These are phyloP conservation scores for Nasonia oneida DNA, from an alignment of 2,888 invertebrate genomes.

Conservation along the genomic window DNA sequence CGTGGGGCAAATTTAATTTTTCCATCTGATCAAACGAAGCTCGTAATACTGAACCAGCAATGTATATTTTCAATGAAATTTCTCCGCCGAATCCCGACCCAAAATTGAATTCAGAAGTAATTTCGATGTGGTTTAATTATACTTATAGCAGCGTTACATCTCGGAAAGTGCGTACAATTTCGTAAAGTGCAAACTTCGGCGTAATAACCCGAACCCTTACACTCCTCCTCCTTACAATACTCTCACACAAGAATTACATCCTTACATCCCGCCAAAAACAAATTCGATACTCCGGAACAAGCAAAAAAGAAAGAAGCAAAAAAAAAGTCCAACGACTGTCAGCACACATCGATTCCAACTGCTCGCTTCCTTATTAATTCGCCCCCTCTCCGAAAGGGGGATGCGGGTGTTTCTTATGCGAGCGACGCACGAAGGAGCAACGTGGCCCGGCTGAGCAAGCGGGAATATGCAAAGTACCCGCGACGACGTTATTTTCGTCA, in stretches of 20 bases:
- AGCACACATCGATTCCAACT: neutral
- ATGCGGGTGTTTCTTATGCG: slow-evolving; percentile 66
- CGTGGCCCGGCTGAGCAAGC: neutral
- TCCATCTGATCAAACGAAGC: neutral
- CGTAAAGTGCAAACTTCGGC: slow-evolving; percentile 38
- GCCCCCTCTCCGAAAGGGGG: slow-evolving; percentile 47
- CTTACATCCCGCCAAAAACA: no score
- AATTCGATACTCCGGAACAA: no score
- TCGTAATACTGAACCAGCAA: neutral
- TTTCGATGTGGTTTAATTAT: slow-evolving; percentile 47
- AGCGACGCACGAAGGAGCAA: slow-evolving; percentile 3
- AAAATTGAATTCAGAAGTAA: slow-evolving; percentile 44
- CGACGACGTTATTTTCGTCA: slow-evolving; percentile 59
- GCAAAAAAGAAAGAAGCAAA: neutral
- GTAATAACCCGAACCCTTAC: slow-evolving; percentile 2
- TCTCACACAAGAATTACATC: no score
- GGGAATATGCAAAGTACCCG: slow-evolving; percentile 66
- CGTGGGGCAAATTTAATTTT: slow-evolving; percentile 6
- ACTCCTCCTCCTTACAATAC: neutral
- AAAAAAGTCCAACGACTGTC: neutral
- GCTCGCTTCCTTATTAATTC: slow-evolving; percentile 44
- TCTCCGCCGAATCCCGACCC: slow-evolving; percentile 16
- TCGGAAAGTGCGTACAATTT: slow-evolving; percentile 34
- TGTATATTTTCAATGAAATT: slow-evolving; percentile 24
- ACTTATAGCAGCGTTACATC: neutral